A percentile compares a stretch with the other conserved stretches of the same genome.
These are phyloP conservation scores for Daktulosphaira vitifoliae DNA, from an alignment of 1,140 invertebrate genomes.

Conservation along the genomic window DNA sequence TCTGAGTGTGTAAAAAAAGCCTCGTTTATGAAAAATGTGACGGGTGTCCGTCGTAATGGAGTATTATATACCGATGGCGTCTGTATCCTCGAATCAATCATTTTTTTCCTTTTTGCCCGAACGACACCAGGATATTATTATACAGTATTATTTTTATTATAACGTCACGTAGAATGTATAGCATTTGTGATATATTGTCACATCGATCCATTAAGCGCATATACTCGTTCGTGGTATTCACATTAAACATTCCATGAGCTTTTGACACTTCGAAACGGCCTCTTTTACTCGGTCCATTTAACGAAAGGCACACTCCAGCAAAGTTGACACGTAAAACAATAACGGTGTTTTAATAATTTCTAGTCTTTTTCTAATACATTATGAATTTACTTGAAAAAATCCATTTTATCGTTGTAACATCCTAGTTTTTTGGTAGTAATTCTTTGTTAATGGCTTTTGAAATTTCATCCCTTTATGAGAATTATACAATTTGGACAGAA, in stretches of 20 bases:
- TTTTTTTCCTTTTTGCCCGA: not conserved
- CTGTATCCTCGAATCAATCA: constrained; percentile 27
- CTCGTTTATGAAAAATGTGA: constrained; percentile 20
- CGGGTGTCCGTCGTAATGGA: constrained; percentile 31
- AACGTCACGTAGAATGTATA: constrained; percentile 25
- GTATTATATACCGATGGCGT: constrained; percentile 22
- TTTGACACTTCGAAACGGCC: constrained; percentile 2
- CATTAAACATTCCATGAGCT: not conserved
- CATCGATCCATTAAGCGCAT: not conserved
- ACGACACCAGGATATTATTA: not conserved
- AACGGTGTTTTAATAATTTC: no score
- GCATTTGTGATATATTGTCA: constrained; percentile 28
- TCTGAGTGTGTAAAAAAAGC: not conserved
- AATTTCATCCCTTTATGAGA: no score
- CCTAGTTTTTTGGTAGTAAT: no score
- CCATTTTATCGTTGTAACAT: no score
- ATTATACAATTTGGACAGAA: no score
- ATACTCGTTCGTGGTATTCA: not conserved
- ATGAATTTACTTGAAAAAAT: no score
- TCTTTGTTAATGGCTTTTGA: no score
- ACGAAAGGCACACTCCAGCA: not conserved
- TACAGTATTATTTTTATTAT: constrained; percentile 18
- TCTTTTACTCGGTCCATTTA: constrained; percentile 16
- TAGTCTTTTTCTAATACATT: no score
- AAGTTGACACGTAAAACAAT: no score